Evolutionary conservation across 1,140 invertebrate species (phyloP).

Genomic region (Delia radicum): DNA sequence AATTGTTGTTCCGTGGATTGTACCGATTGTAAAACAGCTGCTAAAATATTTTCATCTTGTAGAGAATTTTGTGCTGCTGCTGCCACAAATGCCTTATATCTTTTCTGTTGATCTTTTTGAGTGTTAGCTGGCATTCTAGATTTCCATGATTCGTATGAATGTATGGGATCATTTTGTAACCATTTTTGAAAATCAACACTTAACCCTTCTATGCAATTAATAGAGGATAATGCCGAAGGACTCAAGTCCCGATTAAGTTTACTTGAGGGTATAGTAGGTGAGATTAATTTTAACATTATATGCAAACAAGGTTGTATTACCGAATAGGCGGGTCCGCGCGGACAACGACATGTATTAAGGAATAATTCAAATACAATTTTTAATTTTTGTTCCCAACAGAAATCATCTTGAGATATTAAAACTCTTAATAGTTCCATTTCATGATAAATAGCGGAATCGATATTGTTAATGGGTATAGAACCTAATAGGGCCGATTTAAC

Average conservation of each 20-base stretch:
- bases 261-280: slow-evolving; percentile 64
- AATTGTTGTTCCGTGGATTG: slow-evolving; percentile 24
- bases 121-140: slow-evolving; percentile 43
- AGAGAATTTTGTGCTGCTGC: not conserved
- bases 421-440: slow-evolving; percentile 87
- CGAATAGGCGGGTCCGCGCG: slow-evolving; percentile 47
- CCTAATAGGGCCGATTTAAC: slow-evolving; percentile 76
- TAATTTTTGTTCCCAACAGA: slow-evolving; percentile 92
- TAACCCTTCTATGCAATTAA: slow-evolving; percentile 64
- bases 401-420: slow-evolving; percentile 87
- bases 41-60: not conserved
- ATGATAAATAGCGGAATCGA: slow-evolving; percentile 77
- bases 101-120: not conserved
- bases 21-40: not conserved
- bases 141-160: slow-evolving; percentile 73
- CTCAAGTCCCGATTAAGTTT: slow-evolving; percentile 60
- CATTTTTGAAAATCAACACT: slow-evolving; percentile 75
- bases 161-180: slow-evolving; percentile 71
- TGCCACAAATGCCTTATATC: slow-evolving; percentile 6
- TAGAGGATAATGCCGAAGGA: slow-evolving; percentile 54
- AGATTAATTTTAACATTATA: slow-evolving; percentile 78
- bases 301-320: slow-evolving; percentile 72
- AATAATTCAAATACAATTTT: slow-evolving; percentile 86
- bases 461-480: slow-evolving; percentile 61
- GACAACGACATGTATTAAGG: slow-evolving; percentile 68